Conservation (phyloP, 2,113 vertebrate species). For the Trachemys scripta region DNA sequence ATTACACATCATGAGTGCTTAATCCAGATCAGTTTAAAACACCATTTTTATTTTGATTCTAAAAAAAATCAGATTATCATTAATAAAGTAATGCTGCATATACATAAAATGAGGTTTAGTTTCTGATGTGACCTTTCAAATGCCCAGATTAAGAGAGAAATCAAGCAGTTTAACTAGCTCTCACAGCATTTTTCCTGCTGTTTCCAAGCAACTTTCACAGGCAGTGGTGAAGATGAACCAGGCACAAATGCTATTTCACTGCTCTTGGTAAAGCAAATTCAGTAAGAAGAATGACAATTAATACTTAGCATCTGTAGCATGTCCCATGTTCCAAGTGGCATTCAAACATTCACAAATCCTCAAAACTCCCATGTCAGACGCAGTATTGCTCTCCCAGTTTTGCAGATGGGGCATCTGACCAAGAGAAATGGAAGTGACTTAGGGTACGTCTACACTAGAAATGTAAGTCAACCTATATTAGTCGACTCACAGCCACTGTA, state of each 20-base stretch:
- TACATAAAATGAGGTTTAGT: not conserved
- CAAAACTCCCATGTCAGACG: not conserved
- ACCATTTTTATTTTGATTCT: not conserved
- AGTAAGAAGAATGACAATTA: not conserved
- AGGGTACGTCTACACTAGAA: not conserved
- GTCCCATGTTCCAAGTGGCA: not conserved
- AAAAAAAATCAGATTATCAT: not conserved
- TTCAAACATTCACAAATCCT: not conserved
- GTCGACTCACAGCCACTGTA: too few species aligned
- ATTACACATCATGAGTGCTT: not conserved
- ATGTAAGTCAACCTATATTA: too few species aligned
- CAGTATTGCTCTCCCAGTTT: not conserved
- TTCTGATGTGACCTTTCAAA: not conserved
- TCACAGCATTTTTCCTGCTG: not conserved
- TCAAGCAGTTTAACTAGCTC: not conserved
- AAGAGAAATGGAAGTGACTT: not conserved
- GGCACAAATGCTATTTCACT: not conserved
- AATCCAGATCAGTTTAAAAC: not conserved
- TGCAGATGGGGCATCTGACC: not conserved
- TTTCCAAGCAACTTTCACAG: not conserved
- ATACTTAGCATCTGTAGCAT: not conserved
- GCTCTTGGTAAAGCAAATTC: not conserved
- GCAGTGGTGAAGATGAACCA: not conserved
- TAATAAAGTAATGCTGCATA: not conserved
- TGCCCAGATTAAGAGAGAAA: not conserved